Evolutionary conservation across 1,140 invertebrate genomes (phyloP).

Genomic region (Lepidurus apus): DNA sequence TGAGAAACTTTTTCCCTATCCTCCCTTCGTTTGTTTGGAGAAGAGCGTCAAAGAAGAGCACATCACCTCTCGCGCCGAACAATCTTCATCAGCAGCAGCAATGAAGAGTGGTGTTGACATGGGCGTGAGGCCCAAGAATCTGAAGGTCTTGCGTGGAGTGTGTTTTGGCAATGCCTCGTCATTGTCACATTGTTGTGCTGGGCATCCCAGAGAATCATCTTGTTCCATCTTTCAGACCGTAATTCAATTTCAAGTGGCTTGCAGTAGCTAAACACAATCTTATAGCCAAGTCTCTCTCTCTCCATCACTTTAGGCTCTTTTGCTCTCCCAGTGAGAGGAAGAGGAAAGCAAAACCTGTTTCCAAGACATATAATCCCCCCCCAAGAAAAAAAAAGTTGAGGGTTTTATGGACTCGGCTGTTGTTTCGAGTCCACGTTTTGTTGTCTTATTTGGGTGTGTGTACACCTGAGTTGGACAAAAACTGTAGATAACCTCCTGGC

Average conservation of each 20-base stretch:
- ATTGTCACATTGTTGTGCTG: slow-evolving; percentile 11
- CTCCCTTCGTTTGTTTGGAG: no score
- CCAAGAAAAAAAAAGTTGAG: neutral
- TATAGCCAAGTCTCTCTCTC: neutral
- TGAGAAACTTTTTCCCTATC: no score
- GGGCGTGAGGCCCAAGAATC: neutral
- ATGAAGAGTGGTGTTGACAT: slow-evolving; percentile 17
- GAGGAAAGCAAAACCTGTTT: neutral
- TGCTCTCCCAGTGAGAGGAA: neutral
- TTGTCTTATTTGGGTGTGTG: neutral
- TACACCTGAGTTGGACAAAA: neutral
- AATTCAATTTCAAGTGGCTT: slow-evolving; percentile 4
- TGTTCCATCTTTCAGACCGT: slow-evolving; percentile 12
- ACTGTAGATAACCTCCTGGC: neutral
- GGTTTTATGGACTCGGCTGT: neutral
- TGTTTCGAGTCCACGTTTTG: neutral
- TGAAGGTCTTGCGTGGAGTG: neutral
- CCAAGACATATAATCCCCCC: neutral
- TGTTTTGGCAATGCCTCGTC: neutral
- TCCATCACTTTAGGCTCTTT: neutral
- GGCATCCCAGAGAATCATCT: neutral
- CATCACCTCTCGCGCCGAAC: slow-evolving; percentile 12
- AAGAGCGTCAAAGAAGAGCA: neutral
- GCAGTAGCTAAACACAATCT: slow-evolving; percentile 7
- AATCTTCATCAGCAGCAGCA: slow-evolving; percentile 19